Base-by-base conservation (phyloP, 2,888 invertebrate species). In the Dioctria rufipes region DNA sequence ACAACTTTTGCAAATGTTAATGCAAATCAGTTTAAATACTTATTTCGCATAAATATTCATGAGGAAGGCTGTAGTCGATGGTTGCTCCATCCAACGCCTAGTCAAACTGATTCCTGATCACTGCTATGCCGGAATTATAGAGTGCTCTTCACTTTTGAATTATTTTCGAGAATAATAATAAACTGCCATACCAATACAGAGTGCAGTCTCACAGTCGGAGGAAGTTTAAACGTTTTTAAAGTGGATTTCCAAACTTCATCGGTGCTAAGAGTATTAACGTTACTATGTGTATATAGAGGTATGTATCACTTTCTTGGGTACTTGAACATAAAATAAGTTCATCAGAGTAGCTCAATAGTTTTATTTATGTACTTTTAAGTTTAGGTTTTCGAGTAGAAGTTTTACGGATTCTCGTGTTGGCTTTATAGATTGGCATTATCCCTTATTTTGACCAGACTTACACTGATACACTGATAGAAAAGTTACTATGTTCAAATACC, bases 1-100 rank as follows among this genome's bases (percentile, higher is more conserved):
- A 61, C 61, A 61, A 39, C 61, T 25, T 61, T 61, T 61, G 61
- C 61, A 61, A 61, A 61, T 61, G 61, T 61, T 61, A 61, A 61
- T 61, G 61, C 61, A 61, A 61, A 61, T 61, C 61, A 61, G 5
- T 25, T 61, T 61, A 61, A 61, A 61, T 61, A 61, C 61, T 61
- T 61, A 61, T n/a, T 25, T 8, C 37, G 37, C 61, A 61, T 61
- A 25, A 61, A 61, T 61, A 61, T 61, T 61, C 61, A 61, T 61
- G 61, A 37, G 11, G 5, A 54, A 54, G n/a, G 61, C 6, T 39
- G 61, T 25, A 61, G 6, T 61, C 39, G 61, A 4, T 61, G 25
- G 61, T 6, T 39, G n/a, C 11, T 54, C n/a, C 61, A 39, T 6
- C 5, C 37, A 5, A 6, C 25, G 37, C 61, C 25, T 61, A 61